Conservation (phyloP, 2,113 vertebrate genomes). For the Thalassoma bifasciatum region DNA sequence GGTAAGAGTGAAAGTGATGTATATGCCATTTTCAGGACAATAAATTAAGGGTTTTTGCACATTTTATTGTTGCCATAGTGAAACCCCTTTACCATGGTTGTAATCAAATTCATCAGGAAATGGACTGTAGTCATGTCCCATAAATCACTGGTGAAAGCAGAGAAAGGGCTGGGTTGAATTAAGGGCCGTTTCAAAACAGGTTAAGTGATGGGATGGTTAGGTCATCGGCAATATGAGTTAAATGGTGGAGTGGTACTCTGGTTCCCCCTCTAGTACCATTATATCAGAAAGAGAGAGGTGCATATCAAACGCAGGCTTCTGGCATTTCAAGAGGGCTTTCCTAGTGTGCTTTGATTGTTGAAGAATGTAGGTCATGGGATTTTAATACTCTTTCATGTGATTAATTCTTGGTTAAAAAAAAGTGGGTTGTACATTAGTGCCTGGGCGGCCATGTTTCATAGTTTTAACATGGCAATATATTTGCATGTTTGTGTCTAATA, state of each 20-base stretch:
- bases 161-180: slow-evolving; percentile 53
- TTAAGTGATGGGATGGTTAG: slow-evolving; percentile 74
- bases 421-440: background rate
- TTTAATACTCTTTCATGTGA: background rate
- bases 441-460: background rate
- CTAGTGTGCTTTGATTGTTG: slow-evolving; percentile 18
- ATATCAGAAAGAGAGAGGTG: slow-evolving; percentile 22
- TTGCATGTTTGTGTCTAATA: slow-evolving; percentile 2
- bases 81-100: slow-evolving; percentile 26
- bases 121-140: slow-evolving; percentile 57
- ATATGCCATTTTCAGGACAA: background rate
- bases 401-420: background rate
- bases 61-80: background rate
- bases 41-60: background rate
- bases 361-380: slow-evolving; percentile 52
- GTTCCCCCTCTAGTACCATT: slow-evolving; percentile 25
- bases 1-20: background rate
- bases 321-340: slow-evolving; percentile 15
- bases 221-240: slow-evolving; percentile 59
- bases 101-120: slow-evolving; percentile 69
- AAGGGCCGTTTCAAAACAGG: slow-evolving; percentile 61
- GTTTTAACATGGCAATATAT: background rate
- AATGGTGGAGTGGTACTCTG: slow-evolving; percentile 43
- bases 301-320: slow-evolving; percentile 17
- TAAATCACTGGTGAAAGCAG: slow-evolving; percentile 74